Percentiles rank a stretch among this genome's conserved stretches.
phyloP scores from a whole-genome alignment of 2,888 invertebrate species.

The Drosophila acutilabella region DNA sequence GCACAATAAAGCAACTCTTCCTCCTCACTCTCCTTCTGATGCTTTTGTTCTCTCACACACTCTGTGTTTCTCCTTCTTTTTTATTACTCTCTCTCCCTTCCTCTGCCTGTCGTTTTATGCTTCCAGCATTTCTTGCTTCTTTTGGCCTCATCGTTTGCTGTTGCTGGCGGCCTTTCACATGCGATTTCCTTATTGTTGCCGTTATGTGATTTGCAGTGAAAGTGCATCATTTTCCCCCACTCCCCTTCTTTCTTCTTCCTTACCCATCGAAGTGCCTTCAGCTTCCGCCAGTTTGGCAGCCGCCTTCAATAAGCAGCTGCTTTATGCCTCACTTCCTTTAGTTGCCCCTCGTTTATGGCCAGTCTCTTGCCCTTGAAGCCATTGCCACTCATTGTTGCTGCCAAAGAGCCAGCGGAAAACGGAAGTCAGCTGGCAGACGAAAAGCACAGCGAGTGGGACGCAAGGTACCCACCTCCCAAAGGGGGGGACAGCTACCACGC shows the following conservation, averaged over 20 bases:
- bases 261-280: background rate
- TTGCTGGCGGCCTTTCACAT: constrained; percentile 62
- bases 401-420: constrained; percentile 71
- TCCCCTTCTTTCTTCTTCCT: background rate
- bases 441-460: background rate
- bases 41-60: background rate
- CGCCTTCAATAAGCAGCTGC: constrained; percentile 46
- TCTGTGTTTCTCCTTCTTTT: background rate
- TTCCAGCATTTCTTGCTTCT: constrained; percentile 7
- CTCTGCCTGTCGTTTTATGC: background rate
- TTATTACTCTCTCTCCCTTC: background rate
- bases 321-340: constrained; percentile 50
- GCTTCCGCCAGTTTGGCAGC: constrained; percentile 44
- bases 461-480: background rate
- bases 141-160: constrained; percentile 15
- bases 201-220: constrained; percentile 68
- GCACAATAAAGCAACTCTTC: constrained; percentile 26
- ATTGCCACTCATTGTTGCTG: constrained; percentile 44
- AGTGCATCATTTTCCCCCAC: constrained; percentile 40
- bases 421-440: constrained; percentile 48
- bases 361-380: constrained; percentile 21
- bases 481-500: constrained; percentile 4
- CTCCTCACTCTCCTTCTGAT: background rate
- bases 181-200: constrained; percentile 76
- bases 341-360: constrained; percentile 36